Base-by-base conservation (phyloP, 1,140 invertebrate species). In the Macrostomum lignano region DNA sequence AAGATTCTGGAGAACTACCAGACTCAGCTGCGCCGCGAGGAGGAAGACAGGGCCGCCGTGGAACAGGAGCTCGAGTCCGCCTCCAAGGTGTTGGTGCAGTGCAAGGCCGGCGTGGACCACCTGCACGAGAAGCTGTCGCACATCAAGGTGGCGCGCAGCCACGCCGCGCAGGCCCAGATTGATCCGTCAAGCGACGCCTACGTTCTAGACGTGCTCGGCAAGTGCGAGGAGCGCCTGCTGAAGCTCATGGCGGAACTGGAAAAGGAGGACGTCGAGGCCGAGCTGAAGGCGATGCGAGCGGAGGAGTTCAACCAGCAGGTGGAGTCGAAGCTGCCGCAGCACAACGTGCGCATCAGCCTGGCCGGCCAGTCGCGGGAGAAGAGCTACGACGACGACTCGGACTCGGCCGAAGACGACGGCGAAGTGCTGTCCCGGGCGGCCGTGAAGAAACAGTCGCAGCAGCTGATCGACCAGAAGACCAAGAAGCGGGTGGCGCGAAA, bases 71-170 rank as follows among this genome's bases (percentile, higher is more conserved):
- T 57, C 7, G 46, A 50, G 19, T 43, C 44, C 21, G 36, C 43
- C 5, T 48, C 46, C 32, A 47, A 45, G 21, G 45, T 56, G n/a
- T 42, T 59, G 30, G 46, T 53, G n/a, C 41, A 49, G 15, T 48
- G 55, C 3, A 58, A 57, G 38, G 44, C 52, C 23, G 56, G 55
- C 3, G 50, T 59, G 10, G 55, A 58, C 30, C 56, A 59, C 40
- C 41, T 59, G 17, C 39, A 46, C 20, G 51, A 57, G 25, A 59
- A 58, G 46, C 44, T 58, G 11, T 42, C 48, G 35, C 47, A 53
- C 29, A 39, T 58, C 10, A 58, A 59, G 44, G 49, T 47, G 31
- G 54, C 40, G n/a, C 35, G 37, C 19, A 40, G 51, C 17, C 49
- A 57, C 38, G 51, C 55, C 1, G 48, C 49, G n/a, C 47, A 49